Conservation (phyloP, 2,113 vertebrate genomes). For the Terrapene triunguis region DNA sequence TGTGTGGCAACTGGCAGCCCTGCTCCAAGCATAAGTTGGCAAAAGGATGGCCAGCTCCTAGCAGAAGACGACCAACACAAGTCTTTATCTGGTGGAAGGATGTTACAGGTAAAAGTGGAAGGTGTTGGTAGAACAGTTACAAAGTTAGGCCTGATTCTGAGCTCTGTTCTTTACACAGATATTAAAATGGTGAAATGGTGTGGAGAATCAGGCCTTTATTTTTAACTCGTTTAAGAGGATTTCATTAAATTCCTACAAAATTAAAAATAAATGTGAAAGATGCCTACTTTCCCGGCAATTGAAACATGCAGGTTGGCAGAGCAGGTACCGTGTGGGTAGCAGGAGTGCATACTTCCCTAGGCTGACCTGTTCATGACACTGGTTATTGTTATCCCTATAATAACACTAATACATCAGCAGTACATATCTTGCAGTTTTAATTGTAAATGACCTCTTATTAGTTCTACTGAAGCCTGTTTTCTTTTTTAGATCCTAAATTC, state of each 20-base stretch:
- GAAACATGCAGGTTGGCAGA: background rate
- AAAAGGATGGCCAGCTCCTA: conserved; percentile 87
- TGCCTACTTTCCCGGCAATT: background rate
- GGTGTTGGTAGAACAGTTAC: background rate
- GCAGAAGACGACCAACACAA: conserved; percentile 74
- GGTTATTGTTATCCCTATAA: background rate
- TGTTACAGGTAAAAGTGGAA: conserved; percentile 85
- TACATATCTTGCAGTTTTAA: background rate
- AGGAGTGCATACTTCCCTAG: background rate
- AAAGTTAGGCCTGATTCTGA: background rate
- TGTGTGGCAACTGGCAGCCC: conserved; percentile 89
- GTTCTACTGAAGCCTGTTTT: conserved; percentile 22
- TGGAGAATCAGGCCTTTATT: background rate
- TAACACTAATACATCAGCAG: background rate
- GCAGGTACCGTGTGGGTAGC: background rate
- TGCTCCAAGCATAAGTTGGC: conserved; percentile 88
- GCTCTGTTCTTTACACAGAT: background rate
- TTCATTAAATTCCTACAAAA: background rate
- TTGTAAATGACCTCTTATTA: background rate
- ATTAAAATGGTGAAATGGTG: background rate
- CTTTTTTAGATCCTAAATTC: conserved; percentile 85
- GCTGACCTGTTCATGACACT: background rate
- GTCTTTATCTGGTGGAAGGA: conserved; percentile 85
- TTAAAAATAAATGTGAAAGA: background rate
- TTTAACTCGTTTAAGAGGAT: background rate